Base-by-base conservation (phyloP, 1,140 invertebrate species). In the Zaprionus taronus region DNA sequence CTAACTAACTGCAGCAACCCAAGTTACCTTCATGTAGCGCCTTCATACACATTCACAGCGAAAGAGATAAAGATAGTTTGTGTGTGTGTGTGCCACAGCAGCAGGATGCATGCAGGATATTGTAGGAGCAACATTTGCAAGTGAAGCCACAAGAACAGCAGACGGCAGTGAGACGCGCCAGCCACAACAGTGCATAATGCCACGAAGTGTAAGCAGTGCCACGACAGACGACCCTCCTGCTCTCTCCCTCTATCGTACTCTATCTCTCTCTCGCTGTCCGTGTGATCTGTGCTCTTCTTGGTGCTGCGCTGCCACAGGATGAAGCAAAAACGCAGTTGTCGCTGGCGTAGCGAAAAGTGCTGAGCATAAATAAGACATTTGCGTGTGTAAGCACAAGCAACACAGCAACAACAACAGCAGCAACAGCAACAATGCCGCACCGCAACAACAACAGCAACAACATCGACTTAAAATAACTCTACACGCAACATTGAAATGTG, bases 321-420 rank as follows among this genome's bases (percentile, higher is more conserved):
- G 51, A 72, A 72, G 79, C 82, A 86, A 76, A 76, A 80, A 74
- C 79, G 75, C 77, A 78, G 83, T 85, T 85, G 82, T 72, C 64
- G 83, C 63, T 67, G 66, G 67, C 41, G 53, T 71, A 73, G 69
- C 56, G 80, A 81, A 89, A 89, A 89, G 78, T 89, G 85, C 84
- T 89, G 84, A 91, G 85, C 85, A 89, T 89, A 90, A 89, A 89
- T 89, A 89, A 89, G 85, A 89, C 85, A 90, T 89, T 87, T 87
- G 84, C 84, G 84, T 83, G 84, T 87, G 84, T 79, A 83, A 87
- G 80, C 83, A 83, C n/a, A n/a, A n/a, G n/a, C n/a, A n/a, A n/a
- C 74, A 70, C 58, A 74, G 38, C 5, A 60, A 2, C 66, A 74
- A 57, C 15, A 71, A 41, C 72, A 80, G 64, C 70, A 78, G 65